A percentile compares a stretch with the other conserved stretches of the same genome.
These are phyloP conservation scores for Poecilia gillii DNA, from an alignment of 2,797 vertebrate genomes.

Conservation along the genomic window DNA sequence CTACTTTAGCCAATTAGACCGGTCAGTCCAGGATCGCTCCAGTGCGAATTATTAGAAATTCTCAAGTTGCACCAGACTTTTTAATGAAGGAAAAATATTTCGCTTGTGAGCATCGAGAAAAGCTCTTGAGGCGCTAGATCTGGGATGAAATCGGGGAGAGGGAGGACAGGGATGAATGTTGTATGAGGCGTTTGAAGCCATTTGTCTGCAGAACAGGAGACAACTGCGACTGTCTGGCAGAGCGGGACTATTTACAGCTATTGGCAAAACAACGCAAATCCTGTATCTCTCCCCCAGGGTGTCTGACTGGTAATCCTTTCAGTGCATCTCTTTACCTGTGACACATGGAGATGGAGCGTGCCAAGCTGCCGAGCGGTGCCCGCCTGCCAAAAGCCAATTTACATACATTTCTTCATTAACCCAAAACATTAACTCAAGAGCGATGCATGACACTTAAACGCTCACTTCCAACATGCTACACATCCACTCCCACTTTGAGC, in stretches of 20 bases:
- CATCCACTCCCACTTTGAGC: background rate
- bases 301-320: constrained; percentile 65
- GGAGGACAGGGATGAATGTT: constrained; percentile 36
- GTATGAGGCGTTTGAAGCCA: constrained; percentile 57
- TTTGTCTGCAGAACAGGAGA: constrained; percentile 71
- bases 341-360: constrained; percentile 56
- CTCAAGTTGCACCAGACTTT: background rate
- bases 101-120: constrained; percentile 19
- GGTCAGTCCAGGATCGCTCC: background rate
- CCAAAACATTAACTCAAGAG: constrained; percentile 26
- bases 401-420: constrained; percentile 56
- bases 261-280: constrained; percentile 64
- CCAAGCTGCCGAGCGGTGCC: constrained; percentile 24
- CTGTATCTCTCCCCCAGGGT: constrained; percentile 40
- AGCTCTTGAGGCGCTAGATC: constrained; percentile 26
- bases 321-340: constrained; percentile 70
- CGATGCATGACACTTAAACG: constrained; percentile 23
- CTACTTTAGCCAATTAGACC: background rate
- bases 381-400: constrained; percentile 58
- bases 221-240: constrained; percentile 72
- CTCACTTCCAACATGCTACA: constrained; percentile 17
- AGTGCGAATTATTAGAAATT: constrained; percentile 3
- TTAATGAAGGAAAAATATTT: background rate
- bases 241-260: constrained; percentile 69
- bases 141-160: constrained; percentile 13